phyloP scores from a whole-genome alignment of 2,113 vertebrate species.

The Ibidorhyncha struthersii region DNA sequence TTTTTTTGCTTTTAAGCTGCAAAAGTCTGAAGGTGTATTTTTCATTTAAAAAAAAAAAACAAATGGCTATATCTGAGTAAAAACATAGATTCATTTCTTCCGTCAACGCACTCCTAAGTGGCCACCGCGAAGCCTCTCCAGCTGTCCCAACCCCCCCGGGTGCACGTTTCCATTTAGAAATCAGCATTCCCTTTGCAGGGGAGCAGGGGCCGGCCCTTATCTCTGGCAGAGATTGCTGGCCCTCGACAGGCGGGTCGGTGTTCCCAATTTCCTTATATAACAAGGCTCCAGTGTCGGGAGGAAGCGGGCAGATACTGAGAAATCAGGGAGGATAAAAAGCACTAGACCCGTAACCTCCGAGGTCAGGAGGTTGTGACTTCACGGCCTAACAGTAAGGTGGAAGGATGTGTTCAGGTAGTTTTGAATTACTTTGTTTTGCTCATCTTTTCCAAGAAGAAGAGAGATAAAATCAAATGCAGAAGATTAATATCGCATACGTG shows the following conservation, averaged over 20 bases:
- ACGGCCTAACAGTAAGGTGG: slow-evolving; percentile 77
- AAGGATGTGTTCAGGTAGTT: slow-evolving; percentile 81
- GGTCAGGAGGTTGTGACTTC: slow-evolving; percentile 83
- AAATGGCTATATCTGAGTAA: not conserved
- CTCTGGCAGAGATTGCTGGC: slow-evolving; percentile 61
- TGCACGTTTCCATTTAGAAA: slow-evolving; percentile 67
- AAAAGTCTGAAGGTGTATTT: not conserved
- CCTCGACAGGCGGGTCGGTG: slow-evolving; percentile 64
- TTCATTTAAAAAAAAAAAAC: not conserved
- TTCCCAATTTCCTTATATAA: slow-evolving; percentile 92
- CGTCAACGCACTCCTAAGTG: not conserved
- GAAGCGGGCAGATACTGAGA: slow-evolving; percentile 77
- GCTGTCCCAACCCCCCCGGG: not conserved
- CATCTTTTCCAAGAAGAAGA: slow-evolving; percentile 67
- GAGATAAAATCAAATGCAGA: slow-evolving; percentile 70
- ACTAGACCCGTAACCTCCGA: slow-evolving; percentile 79
- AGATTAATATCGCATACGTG: not conserved
- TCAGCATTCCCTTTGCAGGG: slow-evolving; percentile 74
- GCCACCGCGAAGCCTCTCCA: not conserved
- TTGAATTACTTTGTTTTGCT: slow-evolving; percentile 72
- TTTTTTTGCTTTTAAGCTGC: not conserved
- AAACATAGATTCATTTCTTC: not conserved
- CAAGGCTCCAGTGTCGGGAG: slow-evolving; percentile 78
- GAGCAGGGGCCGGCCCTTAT: slow-evolving; percentile 79
- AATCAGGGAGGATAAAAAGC: slow-evolving; percentile 80